Evolutionary conservation across 2,113 vertebrate genomes (phyloP).

Genomic region (Chrysemys picta): DNA sequence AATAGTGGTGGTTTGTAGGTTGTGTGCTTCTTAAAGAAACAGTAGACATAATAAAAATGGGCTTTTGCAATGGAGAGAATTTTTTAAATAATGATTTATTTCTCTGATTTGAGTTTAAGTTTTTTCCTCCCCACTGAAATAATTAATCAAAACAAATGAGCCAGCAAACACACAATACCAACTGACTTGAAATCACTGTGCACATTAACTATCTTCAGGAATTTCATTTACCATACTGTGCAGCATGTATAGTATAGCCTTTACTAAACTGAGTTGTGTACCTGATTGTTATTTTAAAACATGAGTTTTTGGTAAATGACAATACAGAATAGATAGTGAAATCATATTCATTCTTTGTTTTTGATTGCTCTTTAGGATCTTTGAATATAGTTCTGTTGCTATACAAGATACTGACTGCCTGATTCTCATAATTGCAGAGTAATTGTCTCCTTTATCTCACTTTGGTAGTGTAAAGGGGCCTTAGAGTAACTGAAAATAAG

Average conservation of each 20-base stretch:
- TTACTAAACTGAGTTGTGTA: not conserved
- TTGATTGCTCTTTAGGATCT: not conserved
- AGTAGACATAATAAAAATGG: not conserved
- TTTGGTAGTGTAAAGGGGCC: not conserved
- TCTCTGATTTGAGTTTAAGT: not conserved
- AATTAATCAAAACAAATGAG: slow-evolving; percentile 72
- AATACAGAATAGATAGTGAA: not conserved
- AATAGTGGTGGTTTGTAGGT: not conserved
- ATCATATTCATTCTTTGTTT: not conserved
- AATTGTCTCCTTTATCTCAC: not conserved
- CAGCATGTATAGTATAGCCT: not conserved
- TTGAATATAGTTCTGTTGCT: not conserved
- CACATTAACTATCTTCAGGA: slow-evolving; percentile 7
- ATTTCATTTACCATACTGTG: not conserved
- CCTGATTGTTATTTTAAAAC: not conserved
- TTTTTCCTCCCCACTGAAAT: not conserved
- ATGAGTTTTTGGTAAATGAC: not conserved
- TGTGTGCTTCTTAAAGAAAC: not conserved
- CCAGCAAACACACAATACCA: slow-evolving; percentile 44
- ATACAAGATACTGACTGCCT: not conserved
- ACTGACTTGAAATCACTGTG: slow-evolving; percentile 10
- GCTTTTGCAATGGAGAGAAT: not conserved
- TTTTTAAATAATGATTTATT: not conserved
- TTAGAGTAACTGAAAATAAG: not conserved
- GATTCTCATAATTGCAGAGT: not conserved